Conservation (phyloP, 1,140 invertebrate species). For the Lasioglossum albipes region DNA sequence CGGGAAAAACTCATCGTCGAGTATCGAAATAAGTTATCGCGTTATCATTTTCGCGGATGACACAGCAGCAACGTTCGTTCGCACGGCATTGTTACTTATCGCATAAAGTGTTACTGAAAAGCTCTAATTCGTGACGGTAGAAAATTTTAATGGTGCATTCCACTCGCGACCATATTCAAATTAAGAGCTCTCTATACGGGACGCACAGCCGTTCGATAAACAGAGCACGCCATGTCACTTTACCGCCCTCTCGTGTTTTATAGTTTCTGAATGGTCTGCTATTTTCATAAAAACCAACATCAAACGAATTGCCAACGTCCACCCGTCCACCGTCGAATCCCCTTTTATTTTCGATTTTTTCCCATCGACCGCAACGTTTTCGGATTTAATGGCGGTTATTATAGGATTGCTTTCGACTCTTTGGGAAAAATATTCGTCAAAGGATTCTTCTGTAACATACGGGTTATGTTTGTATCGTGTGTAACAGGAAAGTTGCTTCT, state of each 20-base stretch:
- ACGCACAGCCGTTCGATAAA: constrained; percentile 26
- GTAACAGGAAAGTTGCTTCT: too few species aligned
- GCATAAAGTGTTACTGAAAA: background rate
- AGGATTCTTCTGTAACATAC: too few species aligned
- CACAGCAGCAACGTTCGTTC: background rate
- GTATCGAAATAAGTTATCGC: background rate
- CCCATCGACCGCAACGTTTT: too few species aligned
- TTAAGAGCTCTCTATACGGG: constrained; percentile 19
- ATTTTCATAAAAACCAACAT: constrained; percentile 28
- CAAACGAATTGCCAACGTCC: background rate
- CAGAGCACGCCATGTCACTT: constrained; percentile 27
- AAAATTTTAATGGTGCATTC: background rate
- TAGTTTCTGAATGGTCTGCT: background rate
- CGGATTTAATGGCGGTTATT: background rate
- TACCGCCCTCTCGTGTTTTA: constrained; percentile 26
- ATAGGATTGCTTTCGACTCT: background rate
- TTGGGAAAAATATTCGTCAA: too few species aligned
- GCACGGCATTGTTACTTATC: background rate
- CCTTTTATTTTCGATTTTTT: constrained; percentile 2
- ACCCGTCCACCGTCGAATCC: background rate
- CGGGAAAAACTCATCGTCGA: background rate
- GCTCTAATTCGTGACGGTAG: background rate
- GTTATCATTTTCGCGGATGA: background rate
- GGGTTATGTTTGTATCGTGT: too few species aligned
- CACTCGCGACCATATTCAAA: constrained; percentile 8